These are phyloP conservation scores for Cataglyphis hispanica DNA, from an alignment of 1,140 invertebrate genomes.

Conservation along the genomic window DNA sequence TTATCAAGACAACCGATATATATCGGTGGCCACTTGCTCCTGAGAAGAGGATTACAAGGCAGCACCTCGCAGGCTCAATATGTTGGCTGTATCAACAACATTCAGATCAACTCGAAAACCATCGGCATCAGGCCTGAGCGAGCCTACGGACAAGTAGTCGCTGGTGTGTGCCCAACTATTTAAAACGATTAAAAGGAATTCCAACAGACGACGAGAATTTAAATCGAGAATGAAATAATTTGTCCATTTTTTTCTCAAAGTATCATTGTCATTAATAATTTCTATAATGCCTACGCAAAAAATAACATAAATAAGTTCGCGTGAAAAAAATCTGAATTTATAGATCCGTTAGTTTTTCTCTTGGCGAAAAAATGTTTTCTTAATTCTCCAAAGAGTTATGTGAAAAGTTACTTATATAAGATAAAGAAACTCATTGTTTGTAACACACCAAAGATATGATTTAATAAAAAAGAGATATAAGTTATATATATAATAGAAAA, in stretches of 20 bases:
- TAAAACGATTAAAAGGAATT: slow-evolving; percentile 80
- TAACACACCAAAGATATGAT: slow-evolving; percentile 53
- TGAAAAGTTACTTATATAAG: slow-evolving; percentile 14
- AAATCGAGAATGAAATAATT: slow-evolving; percentile 2
- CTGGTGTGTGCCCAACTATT: slow-evolving; percentile 91
- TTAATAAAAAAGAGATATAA: slow-evolving; percentile 5
- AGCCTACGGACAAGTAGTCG: slow-evolving; percentile 89
- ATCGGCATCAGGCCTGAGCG: slow-evolving; percentile 88
- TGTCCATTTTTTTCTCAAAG: not conserved
- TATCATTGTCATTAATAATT: not conserved
- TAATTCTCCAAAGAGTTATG: not conserved
- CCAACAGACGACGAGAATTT: not conserved
- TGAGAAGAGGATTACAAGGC: slow-evolving; percentile 87
- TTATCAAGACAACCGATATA: slow-evolving; percentile 95
- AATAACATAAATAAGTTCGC: slow-evolving; percentile 6
- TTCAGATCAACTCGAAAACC: slow-evolving; percentile 89
- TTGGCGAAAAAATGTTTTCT: not conserved
- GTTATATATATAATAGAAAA: no score
- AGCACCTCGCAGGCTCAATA: slow-evolving; percentile 89
- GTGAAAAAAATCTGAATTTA: slow-evolving; percentile 10
- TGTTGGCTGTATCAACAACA: slow-evolving; percentile 93
- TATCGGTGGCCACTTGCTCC: slow-evolving; percentile 94
- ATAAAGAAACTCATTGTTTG: slow-evolving; percentile 8
- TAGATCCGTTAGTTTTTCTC: not conserved
- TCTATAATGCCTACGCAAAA: not conserved